Base-by-base conservation (phyloP, 1,140 invertebrate genomes). In the Hylaeus anthracinus region DNA sequence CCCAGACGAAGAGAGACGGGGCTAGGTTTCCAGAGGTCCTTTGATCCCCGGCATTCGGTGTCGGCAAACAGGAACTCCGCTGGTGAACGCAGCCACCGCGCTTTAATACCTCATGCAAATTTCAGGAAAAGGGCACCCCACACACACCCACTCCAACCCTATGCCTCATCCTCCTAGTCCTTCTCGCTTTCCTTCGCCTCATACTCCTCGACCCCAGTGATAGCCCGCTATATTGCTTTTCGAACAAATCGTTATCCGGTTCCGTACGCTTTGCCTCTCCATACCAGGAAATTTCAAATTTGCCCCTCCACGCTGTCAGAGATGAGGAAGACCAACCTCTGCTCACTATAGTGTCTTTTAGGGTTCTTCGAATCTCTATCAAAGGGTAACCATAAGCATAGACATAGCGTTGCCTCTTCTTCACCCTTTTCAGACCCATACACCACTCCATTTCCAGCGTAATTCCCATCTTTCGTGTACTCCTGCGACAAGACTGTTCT, bases 51-150 rank as follows among this genome's bases (percentile, higher is more conserved):
- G 89, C 90, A 91, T 89, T 90, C 88, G 86, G 87, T 92, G 91
- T 93, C 90, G 90, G 90, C 92, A 93, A 93, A 93, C 92, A 93
- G 90, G 87, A 90, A 90, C 91, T 90, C 76, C 86, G 84, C 88
- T 90, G 88, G 79, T 89, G 88, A 91, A 90, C 90, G 83, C 87
- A 90, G 90, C 90, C 90, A 92, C 91, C 91, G 91, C 89, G 91
- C 92, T 94, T 93, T 94, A 94, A 94, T 94, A 93, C 92, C 91
- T 93, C 92, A 94, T 93, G 93, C 92, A 93, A 94, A 94, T 94
- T 93, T 90, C 72, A 85, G 89, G 89, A 91, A 92, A 92, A 93
- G 90, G 88, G 85, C 88, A 85, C 82, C 85, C 87, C 80, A 75
- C 78, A 63, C 73, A 67, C 77, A 26, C 83, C 81, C 69, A 60